phyloP scores from a whole-genome alignment of 2,888 invertebrate species.

The Apotomis turbidana region DNA sequence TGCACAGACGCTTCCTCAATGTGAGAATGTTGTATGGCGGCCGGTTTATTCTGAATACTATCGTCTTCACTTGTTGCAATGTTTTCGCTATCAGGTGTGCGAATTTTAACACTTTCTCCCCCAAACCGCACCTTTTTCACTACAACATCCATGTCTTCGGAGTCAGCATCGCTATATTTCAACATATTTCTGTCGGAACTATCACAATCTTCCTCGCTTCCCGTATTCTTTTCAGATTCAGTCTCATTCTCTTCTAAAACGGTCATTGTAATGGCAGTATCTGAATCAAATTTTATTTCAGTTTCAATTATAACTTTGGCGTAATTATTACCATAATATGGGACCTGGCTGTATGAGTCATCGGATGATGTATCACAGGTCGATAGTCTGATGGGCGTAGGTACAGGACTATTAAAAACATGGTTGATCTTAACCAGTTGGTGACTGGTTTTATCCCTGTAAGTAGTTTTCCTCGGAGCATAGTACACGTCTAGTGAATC shows the following conservation, averaged over 20 bases:
- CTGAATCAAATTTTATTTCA: conserved; percentile 91
- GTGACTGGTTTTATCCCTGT: conserved; percentile 60
- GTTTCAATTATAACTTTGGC: conserved; percentile 91
- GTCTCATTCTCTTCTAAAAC: conserved; percentile 88
- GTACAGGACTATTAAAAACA: conserved; percentile 61
- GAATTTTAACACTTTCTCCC: conserved; percentile 93
- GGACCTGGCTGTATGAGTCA: conserved; percentile 78
- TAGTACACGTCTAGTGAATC: conserved; percentile 78
- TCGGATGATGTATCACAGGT: conserved; percentile 84
- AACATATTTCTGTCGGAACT: conserved; percentile 79
- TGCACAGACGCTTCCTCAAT: conserved; percentile 57
- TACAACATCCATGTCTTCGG: conserved; percentile 82
- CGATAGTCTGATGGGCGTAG: conserved; percentile 65
- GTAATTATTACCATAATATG: conserved; percentile 74
- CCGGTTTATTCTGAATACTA: conserved; percentile 55
- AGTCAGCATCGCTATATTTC: conserved; percentile 85
- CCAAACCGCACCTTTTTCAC: conserved; percentile 92
- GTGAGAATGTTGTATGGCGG: conserved; percentile 50
- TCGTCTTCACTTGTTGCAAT: conserved; percentile 84
- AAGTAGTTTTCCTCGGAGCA: conserved; percentile 66
- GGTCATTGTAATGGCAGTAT: conserved; percentile 92
- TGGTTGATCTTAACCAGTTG: conserved; percentile 70
- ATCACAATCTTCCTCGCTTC: conserved; percentile 76
- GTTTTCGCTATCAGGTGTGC: conserved; percentile 93
- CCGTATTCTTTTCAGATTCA: conserved; percentile 73